Evolutionary conservation across 2,113 vertebrate genomes (phyloP).

Genomic region (Sphaerodactylus townsendi): DNA sequence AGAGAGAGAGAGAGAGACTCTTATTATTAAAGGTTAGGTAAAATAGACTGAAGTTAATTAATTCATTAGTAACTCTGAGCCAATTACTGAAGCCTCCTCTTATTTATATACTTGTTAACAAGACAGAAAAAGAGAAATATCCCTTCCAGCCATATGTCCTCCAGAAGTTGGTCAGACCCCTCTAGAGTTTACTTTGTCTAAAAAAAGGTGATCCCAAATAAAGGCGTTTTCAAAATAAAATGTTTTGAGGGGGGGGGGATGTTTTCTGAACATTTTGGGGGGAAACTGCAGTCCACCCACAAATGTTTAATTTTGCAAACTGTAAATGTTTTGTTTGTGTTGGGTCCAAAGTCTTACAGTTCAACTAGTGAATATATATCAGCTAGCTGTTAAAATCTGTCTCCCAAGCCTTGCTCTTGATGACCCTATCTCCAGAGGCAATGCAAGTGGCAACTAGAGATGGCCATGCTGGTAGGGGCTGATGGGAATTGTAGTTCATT

Average conservation of each 20-base stretch:
- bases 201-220: constrained; percentile 58
- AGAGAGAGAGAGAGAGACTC: constrained; percentile 54
- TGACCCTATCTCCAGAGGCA: too few relatives aligned
- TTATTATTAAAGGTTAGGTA: constrained; percentile 88
- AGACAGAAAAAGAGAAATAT: constrained; percentile 82
- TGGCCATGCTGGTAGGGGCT: too few relatives aligned
- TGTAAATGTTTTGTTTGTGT: too few relatives aligned
- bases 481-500: too few relatives aligned
- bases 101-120: constrained; percentile 87
- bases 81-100: constrained; percentile 85
- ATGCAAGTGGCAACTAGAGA: too few relatives aligned
- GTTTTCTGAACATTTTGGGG: too few relatives aligned
- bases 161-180: constrained; percentile 75
- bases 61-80: constrained; percentile 92
- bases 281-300: too few relatives aligned
- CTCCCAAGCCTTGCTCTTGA: too few relatives aligned
- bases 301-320: too few relatives aligned
- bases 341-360: constrained; percentile 54
- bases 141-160: constrained; percentile 81
- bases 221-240: too few relatives aligned
- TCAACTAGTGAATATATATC: constrained; percentile 50
- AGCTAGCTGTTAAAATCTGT: constrained; percentile 12
- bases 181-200: constrained; percentile 66
- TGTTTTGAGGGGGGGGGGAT: too few relatives aligned
- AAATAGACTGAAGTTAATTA: constrained; percentile 91